Evolutionary conservation across 2,797 vertebrate species (phyloP).

Genomic region (Prionace glauca): DNA sequence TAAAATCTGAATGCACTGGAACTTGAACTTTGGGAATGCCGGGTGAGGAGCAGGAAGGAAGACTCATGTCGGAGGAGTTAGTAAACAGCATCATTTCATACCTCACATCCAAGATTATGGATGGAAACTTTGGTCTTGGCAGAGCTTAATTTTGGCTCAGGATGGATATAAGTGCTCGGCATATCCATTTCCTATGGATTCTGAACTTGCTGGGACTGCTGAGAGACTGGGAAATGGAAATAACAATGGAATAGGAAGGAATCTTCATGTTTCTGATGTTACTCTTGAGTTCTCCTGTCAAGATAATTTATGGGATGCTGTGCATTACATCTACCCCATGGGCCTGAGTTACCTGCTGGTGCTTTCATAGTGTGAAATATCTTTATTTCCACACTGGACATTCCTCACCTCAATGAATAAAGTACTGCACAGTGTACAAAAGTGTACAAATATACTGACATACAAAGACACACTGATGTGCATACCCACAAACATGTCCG

Average conservation of each 20-base stretch:
- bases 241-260: neutral
- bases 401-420: neutral
- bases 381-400: neutral
- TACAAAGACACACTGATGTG: neutral
- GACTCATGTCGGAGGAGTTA: neutral
- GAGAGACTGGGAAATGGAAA: slow-evolving; percentile 20
- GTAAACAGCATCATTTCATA: neutral
- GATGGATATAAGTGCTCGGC: neutral
- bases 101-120: slow-evolving; percentile 4
- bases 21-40: neutral
- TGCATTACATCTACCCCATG: neutral
- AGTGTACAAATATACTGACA: neutral
- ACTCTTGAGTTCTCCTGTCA: neutral
- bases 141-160: neutral
- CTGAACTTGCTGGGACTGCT: neutral
- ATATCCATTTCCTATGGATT: neutral
- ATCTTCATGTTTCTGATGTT: neutral
- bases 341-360: neutral
- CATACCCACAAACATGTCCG: neutral
- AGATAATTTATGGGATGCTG: slow-evolving; percentile 28
- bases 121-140: slow-evolving; percentile 28
- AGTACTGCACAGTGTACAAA: neutral
- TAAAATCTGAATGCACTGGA: neutral
- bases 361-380: neutral
- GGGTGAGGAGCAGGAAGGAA: neutral